Conservation (phyloP, 2,888 invertebrate species). For the Synergus japonicus region DNA sequence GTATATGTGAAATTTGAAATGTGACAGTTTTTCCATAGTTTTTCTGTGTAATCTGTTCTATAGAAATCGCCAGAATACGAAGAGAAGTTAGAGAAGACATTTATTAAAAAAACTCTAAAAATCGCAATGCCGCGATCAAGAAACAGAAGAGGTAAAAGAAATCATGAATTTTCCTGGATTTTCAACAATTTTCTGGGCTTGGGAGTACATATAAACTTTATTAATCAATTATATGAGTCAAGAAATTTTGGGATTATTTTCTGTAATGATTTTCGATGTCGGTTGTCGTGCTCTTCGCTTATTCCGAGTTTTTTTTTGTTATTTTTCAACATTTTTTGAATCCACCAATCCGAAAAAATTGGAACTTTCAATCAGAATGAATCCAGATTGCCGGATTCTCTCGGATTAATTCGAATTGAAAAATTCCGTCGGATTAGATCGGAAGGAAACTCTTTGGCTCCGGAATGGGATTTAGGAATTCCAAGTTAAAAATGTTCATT, state of each 20-base stretch:
- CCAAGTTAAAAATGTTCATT: too few species aligned
- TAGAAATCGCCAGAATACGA: constrained; percentile 34
- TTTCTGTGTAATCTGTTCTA: constrained; percentile 6
- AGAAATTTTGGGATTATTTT: neutral
- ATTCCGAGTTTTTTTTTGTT: neutral
- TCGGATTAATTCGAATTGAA: too few species aligned
- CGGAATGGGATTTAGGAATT: too few species aligned
- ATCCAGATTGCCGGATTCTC: too few species aligned
- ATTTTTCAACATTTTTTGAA: neutral
- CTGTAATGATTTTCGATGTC: neutral
- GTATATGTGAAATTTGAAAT: neutral
- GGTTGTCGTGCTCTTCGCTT: neutral
- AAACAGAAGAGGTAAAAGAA: constrained; percentile 62
- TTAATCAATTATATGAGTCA: neutral
- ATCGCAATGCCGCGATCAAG: constrained; percentile 59
- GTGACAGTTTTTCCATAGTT: neutral
- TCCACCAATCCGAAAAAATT: too few species aligned
- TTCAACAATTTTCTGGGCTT: neutral
- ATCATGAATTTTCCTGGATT: neutral
- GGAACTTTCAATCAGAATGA: too few species aligned
- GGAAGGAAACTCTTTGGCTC: too few species aligned
- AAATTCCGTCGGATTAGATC: too few species aligned
- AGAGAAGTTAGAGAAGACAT: neutral
- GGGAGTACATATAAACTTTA: neutral
- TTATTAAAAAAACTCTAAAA: constrained; percentile 4